These are phyloP conservation scores for Odocoileus hemionus DNA, from an alignment of 2,113 vertebrate species.

Conservation along the genomic window DNA sequence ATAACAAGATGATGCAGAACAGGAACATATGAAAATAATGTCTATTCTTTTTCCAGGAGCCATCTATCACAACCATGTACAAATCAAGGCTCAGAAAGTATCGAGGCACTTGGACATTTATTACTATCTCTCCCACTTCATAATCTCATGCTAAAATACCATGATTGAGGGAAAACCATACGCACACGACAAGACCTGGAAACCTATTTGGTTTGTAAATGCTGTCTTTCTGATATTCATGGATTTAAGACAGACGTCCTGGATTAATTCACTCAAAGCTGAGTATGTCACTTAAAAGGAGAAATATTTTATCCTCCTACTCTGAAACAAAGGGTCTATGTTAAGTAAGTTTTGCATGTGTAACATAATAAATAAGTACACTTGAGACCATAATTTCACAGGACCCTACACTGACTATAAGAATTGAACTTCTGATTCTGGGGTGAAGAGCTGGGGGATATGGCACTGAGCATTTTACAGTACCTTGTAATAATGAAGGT, in stretches of 20 bases:
- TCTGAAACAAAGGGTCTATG: slow-evolving; percentile 57
- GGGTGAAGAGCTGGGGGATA: not conserved
- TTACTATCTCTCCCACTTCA: slow-evolving; percentile 39
- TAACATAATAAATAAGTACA: not conserved
- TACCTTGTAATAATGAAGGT: slow-evolving; percentile 69
- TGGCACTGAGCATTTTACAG: slow-evolving; percentile 59
- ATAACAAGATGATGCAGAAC: slow-evolving; percentile 43
- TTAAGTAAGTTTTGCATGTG: slow-evolving; percentile 33
- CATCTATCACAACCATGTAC: slow-evolving; percentile 49
- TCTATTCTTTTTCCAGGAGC: slow-evolving; percentile 16
- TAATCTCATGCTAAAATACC: slow-evolving; percentile 44
- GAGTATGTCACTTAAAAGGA: slow-evolving; percentile 38
- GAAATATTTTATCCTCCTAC: slow-evolving; percentile 36
- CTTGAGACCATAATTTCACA: slow-evolving; percentile 34
- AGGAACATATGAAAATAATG: slow-evolving; percentile 19
- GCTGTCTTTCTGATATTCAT: not conserved
- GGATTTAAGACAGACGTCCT: slow-evolving; percentile 48
- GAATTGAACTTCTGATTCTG: not conserved
- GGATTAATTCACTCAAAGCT: slow-evolving; percentile 52
- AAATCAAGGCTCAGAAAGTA: slow-evolving; percentile 53
- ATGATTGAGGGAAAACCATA: not conserved
- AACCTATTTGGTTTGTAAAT: slow-evolving; percentile 40
- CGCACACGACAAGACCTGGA: not conserved
- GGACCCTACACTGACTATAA: not conserved
- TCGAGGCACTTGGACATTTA: slow-evolving; percentile 31